phyloP scores from a whole-genome alignment of 2,888 invertebrate genomes.

The Platypus cylindrus region DNA sequence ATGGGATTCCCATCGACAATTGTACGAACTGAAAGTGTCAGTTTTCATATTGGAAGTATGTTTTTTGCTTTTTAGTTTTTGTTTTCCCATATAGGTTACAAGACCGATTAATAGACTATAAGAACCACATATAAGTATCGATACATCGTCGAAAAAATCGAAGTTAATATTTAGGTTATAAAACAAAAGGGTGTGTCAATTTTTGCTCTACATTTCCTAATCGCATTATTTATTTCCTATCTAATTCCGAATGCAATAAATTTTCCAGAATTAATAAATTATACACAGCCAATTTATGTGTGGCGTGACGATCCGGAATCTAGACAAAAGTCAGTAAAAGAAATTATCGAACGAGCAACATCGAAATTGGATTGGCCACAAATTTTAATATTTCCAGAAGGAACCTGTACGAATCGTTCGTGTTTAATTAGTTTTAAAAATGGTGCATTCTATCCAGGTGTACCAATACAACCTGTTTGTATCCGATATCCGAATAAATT shows the following conservation, averaged over 20 bases:
- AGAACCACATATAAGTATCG: too few relatives aligned
- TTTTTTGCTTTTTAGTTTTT: too few relatives aligned
- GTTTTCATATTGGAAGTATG: slow-evolving; percentile 83
- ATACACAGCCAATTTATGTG: slow-evolving; percentile 91
- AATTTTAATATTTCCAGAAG: slow-evolving; percentile 91
- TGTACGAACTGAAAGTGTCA: slow-evolving; percentile 65
- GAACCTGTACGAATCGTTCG: slow-evolving; percentile 89
- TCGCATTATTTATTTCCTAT: neutral
- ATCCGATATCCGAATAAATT: slow-evolving; percentile 81
- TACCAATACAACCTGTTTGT: slow-evolving; percentile 89
- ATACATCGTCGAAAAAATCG: too few relatives aligned
- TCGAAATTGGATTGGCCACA: slow-evolving; percentile 84
- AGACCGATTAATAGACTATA: too few relatives aligned
- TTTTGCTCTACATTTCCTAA: neutral
- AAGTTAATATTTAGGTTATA: slow-evolving; percentile 9
- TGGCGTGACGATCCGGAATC: slow-evolving; percentile 89
- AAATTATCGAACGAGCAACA: slow-evolving; percentile 73
- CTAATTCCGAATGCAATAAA: neutral
- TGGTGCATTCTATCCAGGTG: slow-evolving; percentile 91
- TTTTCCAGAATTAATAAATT: slow-evolving; percentile 71
- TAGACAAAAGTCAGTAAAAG: slow-evolving; percentile 76
- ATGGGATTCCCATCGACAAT: slow-evolving; percentile 75
- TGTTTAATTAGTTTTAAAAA: slow-evolving; percentile 83
- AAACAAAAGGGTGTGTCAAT: neutral
- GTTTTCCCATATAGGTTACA: too few relatives aligned